A percentile compares a stretch with the other conserved stretches of the same genome.
Evolutionary conservation across 2,888 invertebrate species (phyloP).

Genomic region (Therioaphis trifolii): DNA sequence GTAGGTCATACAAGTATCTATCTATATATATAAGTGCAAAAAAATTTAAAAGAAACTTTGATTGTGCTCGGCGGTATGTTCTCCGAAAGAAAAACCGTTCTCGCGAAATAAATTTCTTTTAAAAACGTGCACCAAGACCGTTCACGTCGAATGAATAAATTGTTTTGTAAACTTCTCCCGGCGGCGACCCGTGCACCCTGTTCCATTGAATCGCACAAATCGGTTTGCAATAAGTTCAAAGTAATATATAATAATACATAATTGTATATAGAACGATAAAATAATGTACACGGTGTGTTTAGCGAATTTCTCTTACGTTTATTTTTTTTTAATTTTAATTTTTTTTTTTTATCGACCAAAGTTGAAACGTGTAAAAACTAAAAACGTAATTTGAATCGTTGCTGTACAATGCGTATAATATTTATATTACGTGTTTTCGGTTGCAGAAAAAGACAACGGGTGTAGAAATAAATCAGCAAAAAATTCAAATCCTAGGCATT

Average conservation of each 20-base stretch:
- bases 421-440: too few species aligned
- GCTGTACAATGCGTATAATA: too few species aligned
- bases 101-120: background rate
- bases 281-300: too few species aligned
- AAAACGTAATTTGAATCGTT: too few species aligned
- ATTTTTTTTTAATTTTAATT: background rate
- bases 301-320: too few species aligned
- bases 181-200: background rate
- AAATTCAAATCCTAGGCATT: too few species aligned
- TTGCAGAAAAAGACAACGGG: too few species aligned
- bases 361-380: too few species aligned
- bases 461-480: too few species aligned
- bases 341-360: too few species aligned
- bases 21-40: background rate
- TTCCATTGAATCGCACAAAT: conserved; percentile 18
- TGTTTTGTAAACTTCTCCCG: conserved; percentile 10
- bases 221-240: conserved; percentile 23
- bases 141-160: background rate
- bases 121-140: background rate
- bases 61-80: background rate
- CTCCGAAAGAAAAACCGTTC: conserved; percentile 15
- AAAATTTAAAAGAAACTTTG: conserved; percentile 30
- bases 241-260: background rate
- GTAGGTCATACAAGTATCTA: background rate
- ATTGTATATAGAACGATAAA: background rate